These are phyloP conservation scores for Callaeas wilsoni DNA, from an alignment of 2,113 vertebrate genomes.

Conservation along the genomic window DNA sequence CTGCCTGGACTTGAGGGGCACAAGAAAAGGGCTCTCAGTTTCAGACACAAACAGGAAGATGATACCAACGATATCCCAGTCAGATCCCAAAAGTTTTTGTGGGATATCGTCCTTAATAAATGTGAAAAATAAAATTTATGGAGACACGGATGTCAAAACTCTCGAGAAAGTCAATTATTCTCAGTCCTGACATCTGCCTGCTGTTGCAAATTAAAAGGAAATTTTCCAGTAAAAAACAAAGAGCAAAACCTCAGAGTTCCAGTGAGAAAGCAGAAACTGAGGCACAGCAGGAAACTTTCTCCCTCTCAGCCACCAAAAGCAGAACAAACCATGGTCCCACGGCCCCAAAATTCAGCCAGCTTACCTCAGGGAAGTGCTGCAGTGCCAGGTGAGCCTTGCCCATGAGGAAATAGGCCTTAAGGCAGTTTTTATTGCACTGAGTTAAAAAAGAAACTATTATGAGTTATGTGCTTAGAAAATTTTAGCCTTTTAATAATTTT, in stretches of 20 bases:
- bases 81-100: background rate
- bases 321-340: accelerated
- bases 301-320: background rate
- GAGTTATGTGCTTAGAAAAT: background rate
- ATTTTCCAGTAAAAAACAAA: background rate
- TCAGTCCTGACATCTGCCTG: background rate
- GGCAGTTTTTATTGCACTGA: conserved; percentile 84
- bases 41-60: background rate
- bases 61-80: background rate
- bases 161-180: background rate
- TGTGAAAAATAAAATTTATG: background rate
- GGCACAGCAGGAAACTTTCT: too few relatives aligned
- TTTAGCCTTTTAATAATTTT: background rate
- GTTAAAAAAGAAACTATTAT: background rate
- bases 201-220: background rate
- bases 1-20: conserved; percentile 54
- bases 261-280: background rate
- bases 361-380: conserved; percentile 79
- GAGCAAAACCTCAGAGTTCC: background rate
- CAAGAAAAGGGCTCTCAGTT: background rate
- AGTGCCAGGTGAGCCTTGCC: conserved; percentile 83
- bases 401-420: conserved; percentile 89
- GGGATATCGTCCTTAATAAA: background rate
- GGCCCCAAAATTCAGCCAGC: background rate
- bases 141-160: background rate